Evolutionary conservation across 2,797 vertebrate genomes (phyloP).

Genomic region (Falco biarmicus): DNA sequence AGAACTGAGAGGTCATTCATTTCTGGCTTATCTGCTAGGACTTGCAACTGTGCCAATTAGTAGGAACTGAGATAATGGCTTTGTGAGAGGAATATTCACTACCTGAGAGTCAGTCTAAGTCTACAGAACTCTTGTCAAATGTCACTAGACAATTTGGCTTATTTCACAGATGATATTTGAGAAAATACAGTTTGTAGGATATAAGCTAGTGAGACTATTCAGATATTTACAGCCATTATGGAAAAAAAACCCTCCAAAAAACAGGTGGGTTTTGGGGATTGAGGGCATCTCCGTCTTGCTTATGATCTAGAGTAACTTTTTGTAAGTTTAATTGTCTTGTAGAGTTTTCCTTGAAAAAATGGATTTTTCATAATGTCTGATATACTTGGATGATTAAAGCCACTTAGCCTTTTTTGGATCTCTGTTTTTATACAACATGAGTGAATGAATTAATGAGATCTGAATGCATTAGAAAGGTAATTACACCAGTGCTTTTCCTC

Average conservation of each 20-base stretch:
- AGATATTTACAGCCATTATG: background rate
- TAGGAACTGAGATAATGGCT: background rate
- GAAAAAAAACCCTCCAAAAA: background rate
- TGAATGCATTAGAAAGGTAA: background rate
- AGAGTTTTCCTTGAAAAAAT: background rate
- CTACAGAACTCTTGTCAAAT: background rate
- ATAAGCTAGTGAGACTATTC: background rate
- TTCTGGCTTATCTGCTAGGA: background rate
- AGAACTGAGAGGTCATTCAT: background rate
- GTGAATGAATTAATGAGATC: background rate
- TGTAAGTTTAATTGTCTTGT: background rate
- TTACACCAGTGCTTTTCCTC: background rate
- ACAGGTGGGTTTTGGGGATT: rapidly evolving
- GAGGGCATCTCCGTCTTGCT: background rate
- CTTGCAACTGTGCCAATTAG: background rate
- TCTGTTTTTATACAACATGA: background rate
- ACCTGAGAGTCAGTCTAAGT: background rate
- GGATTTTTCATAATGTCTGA: background rate
- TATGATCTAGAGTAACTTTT: background rate
- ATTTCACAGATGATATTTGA: background rate
- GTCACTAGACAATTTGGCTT: background rate
- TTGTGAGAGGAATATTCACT: background rate
- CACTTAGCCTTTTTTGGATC: background rate
- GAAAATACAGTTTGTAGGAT: background rate
- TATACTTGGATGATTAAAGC: background rate